A percentile compares a stretch with the other conserved stretches of the same genome.
Evolutionary conservation across 2,888 invertebrate genomes (phyloP).

Genomic region (Epirrhoe alternata): DNA sequence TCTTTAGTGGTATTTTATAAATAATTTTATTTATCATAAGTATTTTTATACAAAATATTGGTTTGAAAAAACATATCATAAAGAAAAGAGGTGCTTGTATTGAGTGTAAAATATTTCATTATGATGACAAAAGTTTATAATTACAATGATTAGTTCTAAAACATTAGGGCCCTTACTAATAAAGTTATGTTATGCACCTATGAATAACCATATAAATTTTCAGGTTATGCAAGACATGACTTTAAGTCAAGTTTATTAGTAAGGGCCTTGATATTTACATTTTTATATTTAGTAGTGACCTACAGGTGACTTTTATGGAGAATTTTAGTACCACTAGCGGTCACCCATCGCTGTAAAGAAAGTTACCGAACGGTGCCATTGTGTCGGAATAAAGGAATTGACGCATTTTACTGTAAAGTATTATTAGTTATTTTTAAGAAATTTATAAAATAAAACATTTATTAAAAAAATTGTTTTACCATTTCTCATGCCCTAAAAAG

Average conservation of each 20-base stretch:
- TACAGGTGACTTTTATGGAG: background rate
- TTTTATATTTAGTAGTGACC: background rate
- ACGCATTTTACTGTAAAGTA: conserved; percentile 41
- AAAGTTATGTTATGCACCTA: too few species aligned
- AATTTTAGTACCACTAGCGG: background rate
- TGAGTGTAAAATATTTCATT: background rate
- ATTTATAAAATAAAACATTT: conserved; percentile 21
- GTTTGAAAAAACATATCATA: background rate
- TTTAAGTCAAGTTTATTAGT: too few species aligned
- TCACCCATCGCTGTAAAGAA: conserved; percentile 6
- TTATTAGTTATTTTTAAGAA: conserved; percentile 35
- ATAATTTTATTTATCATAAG: background rate
- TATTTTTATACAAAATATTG: background rate
- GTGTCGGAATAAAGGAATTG: conserved; percentile 26
- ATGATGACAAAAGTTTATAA: background rate
- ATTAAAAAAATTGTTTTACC: background rate
- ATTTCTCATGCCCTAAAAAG: background rate
- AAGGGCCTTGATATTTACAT: too few species aligned
- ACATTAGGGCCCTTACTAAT: too few species aligned
- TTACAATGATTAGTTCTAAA: background rate
- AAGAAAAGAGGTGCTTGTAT: background rate
- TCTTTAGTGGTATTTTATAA: conserved; percentile 6
- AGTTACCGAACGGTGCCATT: conserved; percentile 37
- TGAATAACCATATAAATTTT: too few species aligned
- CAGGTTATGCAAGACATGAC: too few species aligned